Evolutionary conservation across 2,797 vertebrate species (phyloP), one percentile per base, ranked within the genome.

Genomic region (Mormyrus proboscirostris): DNA sequence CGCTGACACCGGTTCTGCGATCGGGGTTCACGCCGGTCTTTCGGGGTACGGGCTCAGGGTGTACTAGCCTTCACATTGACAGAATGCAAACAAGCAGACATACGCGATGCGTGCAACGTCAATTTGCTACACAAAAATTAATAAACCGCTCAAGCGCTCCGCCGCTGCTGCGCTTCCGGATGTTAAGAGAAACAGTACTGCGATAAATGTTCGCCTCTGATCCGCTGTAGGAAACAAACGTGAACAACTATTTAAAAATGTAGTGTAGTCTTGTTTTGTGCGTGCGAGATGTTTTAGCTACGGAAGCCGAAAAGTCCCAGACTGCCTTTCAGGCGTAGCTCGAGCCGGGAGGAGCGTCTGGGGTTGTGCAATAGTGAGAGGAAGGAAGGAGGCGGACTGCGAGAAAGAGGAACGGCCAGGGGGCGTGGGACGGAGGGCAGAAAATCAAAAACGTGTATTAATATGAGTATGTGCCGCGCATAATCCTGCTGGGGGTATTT

Each of bases 231-330:
- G 2, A 14, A 89, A 79, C 79, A 22, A 38, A 91, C 90, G 53
- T 89, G 38, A 51, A 88, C 84, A 44, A 88, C 84, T 41, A 88
- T 88, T 88, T 88, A 7, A 69, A 84, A 91, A 92, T 89, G 85
- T 88, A 90, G 90, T 90, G 90, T 89, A 90, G 85, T 91, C 84
- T 91, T 88, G 53, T 69, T 51, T 57, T 89, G 82, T 89, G 59
- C 19, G 84, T 59, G 49, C 57, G 55, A 88, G 90, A 62, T 88
- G 89, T 88, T 92, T 91, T 73, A 88, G 89, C 92, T 92, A 93
- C 93, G 93, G 93, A 92, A 91, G 93, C 93, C 93, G 93, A 88
- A 33, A 53, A 82, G 90, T 90, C 51, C 88, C 87, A 38, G 79
- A 33, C 51, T 50, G 29, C 29, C 38, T 83, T 87, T 89, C 76